Evolutionary conservation across 2,113 vertebrate species (phyloP).

Genomic region (Choloepus hoffmanni): DNA sequence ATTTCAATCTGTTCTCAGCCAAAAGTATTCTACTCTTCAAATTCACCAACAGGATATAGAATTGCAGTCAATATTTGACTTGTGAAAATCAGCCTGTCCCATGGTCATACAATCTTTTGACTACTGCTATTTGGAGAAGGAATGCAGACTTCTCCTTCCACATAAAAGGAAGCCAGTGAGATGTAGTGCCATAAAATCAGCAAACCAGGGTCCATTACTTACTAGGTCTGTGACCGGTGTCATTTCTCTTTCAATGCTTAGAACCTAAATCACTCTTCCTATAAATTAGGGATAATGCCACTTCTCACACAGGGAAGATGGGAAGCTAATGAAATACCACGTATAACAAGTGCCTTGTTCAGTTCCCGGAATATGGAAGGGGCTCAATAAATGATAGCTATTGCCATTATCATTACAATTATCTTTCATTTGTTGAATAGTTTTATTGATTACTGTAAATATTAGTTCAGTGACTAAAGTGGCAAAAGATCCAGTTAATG

Average conservation of each 20-base stretch:
- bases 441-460: not conserved
- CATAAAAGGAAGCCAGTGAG: not conserved
- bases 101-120: not conserved
- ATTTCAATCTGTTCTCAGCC: not conserved
- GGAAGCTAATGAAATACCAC: not conserved
- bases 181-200: not conserved
- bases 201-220: not conserved
- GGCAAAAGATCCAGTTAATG: not conserved
- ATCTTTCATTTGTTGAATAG: not conserved
- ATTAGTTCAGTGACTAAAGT: constrained; percentile 1
- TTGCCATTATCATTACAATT: not conserved
- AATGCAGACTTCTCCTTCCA: not conserved
- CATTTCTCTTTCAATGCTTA: not conserved
- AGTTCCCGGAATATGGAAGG: not conserved
- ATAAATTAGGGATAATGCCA: not conserved
- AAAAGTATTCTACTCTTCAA: not conserved
- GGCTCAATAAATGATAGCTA: not conserved
- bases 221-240: not conserved
- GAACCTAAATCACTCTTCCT: not conserved
- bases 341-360: not conserved
- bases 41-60: not conserved
- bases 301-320: not conserved
- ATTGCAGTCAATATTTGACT: not conserved
- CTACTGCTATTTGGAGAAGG: not conserved
- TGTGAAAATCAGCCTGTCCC: not conserved